Base-by-base conservation (phyloP, 2,113 vertebrate species). In the Pluvianellus socialis region DNA sequence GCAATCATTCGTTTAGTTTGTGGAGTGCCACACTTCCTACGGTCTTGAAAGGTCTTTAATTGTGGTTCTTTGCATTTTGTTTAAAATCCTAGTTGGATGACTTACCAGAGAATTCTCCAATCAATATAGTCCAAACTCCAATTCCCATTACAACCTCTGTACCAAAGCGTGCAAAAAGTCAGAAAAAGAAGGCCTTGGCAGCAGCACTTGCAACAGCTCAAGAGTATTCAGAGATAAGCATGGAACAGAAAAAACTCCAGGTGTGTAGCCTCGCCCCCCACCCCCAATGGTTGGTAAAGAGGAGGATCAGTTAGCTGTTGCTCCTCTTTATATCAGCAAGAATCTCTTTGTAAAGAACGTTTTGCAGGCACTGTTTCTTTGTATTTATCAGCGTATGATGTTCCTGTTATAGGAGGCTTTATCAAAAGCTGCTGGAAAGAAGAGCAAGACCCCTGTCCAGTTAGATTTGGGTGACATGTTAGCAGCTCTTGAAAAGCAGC, bases 221-320 rank as follows among this genome's bases (percentile, higher is more conserved):
- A 96, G 99, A 99, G 93, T 99, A 99, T 97, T 99, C 99, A 5
- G 99, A 99, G 97, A 99, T 99, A 97, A 99, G 99, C 97, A 99
- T 99, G 99, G 99, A 99, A 93, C 99, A 99, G 98, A 99, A 99
- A 96, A 99, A 99, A 79, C 96, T 99, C 45, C 99, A 99, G 97
- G 99, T 99, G 79, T 85, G 86, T 96, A 67, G 40, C 33, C 28
- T 6, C 22, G 4, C 32, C 11, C 3, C 4, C 30, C 40, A 3
- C 3, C 4, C 30, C 40, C 3, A 40, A 66, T 26, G 42, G n/a
- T 4, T 86, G 50, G 6, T 66, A 14, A 61, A 86, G 73, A 77
- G 89, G 50, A 52, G 35, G 4, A 40, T 82, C 62, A 56, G n/a
- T 80, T 59, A 63, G 21, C 30, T 83, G 11, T 32, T 86, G 59